Percentiles rank a stretch among this genome's conserved stretches.
These are phyloP conservation scores for Scopus umbretta DNA, from an alignment of 2,113 vertebrate genomes.

Conservation along the genomic window DNA sequence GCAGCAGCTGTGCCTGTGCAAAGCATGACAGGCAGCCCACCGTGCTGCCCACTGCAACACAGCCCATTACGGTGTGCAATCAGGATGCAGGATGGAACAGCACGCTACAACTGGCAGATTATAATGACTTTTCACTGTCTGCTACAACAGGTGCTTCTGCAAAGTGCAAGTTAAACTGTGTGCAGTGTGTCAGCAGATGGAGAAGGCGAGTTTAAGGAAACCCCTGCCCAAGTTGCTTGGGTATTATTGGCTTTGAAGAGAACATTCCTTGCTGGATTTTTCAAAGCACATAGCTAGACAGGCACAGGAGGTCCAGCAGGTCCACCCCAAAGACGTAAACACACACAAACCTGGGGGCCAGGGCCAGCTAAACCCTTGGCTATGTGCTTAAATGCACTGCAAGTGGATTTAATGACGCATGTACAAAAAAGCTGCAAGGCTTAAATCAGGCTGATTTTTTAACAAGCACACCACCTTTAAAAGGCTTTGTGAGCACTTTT, in stretches of 20 bases:
- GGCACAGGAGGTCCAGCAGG: not conserved
- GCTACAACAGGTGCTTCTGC: not conserved
- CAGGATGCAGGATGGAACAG: not conserved
- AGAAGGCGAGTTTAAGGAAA: not conserved
- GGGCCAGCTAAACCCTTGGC: not conserved
- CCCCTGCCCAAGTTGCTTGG: not conserved
- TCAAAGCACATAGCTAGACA: not conserved
- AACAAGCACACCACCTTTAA: not conserved
- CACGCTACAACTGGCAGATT: not conserved
- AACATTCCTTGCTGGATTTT: not conserved
- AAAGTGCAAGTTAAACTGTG: not conserved
- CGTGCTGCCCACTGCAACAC: accelerated
- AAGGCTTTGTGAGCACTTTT: not conserved
- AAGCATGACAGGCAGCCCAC: not conserved
- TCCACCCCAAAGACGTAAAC: not conserved
- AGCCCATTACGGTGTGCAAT: not conserved
- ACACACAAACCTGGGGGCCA: not conserved
- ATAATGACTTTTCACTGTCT: not conserved
- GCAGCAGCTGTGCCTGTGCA: not conserved
- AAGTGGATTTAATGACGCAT: not conserved
- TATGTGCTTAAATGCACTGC: not conserved
- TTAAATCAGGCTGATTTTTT: not conserved
- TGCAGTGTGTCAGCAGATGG: not conserved
- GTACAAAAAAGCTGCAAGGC: not conserved
- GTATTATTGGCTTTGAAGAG: not conserved